Percentiles rank a stretch among this genome's conserved stretches.
Evolutionary conservation across 2,888 invertebrate species (phyloP).

Genomic region (Amaurobius ferox): DNA sequence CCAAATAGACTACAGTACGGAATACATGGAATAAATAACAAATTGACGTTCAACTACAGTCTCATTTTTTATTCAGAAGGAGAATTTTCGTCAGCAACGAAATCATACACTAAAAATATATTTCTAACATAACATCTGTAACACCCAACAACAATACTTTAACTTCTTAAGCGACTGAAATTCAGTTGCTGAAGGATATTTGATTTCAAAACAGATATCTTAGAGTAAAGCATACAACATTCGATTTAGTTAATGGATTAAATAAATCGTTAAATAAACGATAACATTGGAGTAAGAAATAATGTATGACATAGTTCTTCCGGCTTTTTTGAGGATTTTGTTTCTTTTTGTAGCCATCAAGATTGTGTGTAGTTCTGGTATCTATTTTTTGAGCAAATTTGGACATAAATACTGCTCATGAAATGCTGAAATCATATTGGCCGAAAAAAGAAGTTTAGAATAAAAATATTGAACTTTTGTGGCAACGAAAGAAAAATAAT

Average conservation of each 20-base stretch:
- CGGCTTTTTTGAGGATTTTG: too few relatives aligned
- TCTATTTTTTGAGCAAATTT: too few relatives aligned
- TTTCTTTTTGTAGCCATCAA: too few relatives aligned
- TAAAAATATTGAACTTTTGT: too few relatives aligned
- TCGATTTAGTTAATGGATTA: not conserved
- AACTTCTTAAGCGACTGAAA: not conserved
- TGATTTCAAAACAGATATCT: not conserved
- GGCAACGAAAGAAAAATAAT: too few relatives aligned
- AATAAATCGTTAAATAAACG: not conserved
- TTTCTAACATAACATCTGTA: not conserved
- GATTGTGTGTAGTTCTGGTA: too few relatives aligned
- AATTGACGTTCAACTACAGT: not conserved
- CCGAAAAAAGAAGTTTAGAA: too few relatives aligned
- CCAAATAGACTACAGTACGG: not conserved
- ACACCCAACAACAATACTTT: not conserved
- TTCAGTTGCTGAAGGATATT: not conserved
- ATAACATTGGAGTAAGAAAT: too few relatives aligned
- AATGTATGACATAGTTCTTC: too few relatives aligned
- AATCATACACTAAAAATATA: not conserved
- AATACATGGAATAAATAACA: not conserved
- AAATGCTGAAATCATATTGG: too few relatives aligned
- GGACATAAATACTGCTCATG: too few relatives aligned
- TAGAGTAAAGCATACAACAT: not conserved
- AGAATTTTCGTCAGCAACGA: not conserved
- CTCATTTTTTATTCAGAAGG: not conserved